These are phyloP conservation scores for Gambusia holbrooki DNA, from an alignment of 2,113 vertebrate species.

Conservation along the genomic window DNA sequence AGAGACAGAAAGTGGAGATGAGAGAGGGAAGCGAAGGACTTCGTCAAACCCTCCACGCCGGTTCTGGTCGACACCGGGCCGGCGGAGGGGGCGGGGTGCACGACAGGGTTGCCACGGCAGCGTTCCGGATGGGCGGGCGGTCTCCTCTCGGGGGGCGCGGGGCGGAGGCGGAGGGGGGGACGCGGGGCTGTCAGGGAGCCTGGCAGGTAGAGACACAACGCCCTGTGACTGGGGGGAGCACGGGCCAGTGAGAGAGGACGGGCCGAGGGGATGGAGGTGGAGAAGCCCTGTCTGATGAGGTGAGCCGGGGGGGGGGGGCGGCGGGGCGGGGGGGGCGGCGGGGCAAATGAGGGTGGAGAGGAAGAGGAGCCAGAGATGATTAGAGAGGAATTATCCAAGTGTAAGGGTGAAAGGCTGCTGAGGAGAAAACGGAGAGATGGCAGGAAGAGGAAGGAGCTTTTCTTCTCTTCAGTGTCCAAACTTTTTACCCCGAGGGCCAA, in stretches of 20 bases:
- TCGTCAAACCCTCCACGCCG: constrained; percentile 63
- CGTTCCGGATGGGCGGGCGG: constrained; percentile 79
- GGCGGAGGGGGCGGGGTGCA: constrained; percentile 31
- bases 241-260: constrained; percentile 79
- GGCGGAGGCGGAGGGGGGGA: constrained; percentile 36
- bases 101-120: constrained; percentile 70
- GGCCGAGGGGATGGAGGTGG: constrained; percentile 63
- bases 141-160: constrained; percentile 72
- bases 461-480: no score
- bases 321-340: constrained; percentile 15
- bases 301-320: constrained; percentile 53
- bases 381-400: constrained; percentile 77
- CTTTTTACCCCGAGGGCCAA: no score
- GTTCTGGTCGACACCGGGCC: constrained; percentile 38
- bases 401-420: constrained; percentile 48
- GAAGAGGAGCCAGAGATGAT: constrained; percentile 65
- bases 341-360: constrained; percentile 65
- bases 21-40: constrained; percentile 48
- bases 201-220: constrained; percentile 79
- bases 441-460: no score
- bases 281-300: constrained; percentile 74
- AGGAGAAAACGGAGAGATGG: constrained; percentile 24
- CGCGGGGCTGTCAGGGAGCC: constrained; percentile 75
- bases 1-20: constrained; percentile 41
- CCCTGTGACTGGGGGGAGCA: constrained; percentile 76